A percentile compares a stretch with the other conserved stretches of the same genome.
These are phyloP conservation scores for Pilophorus perplexus DNA, from an alignment of 2,888 invertebrate species.

Conservation along the genomic window DNA sequence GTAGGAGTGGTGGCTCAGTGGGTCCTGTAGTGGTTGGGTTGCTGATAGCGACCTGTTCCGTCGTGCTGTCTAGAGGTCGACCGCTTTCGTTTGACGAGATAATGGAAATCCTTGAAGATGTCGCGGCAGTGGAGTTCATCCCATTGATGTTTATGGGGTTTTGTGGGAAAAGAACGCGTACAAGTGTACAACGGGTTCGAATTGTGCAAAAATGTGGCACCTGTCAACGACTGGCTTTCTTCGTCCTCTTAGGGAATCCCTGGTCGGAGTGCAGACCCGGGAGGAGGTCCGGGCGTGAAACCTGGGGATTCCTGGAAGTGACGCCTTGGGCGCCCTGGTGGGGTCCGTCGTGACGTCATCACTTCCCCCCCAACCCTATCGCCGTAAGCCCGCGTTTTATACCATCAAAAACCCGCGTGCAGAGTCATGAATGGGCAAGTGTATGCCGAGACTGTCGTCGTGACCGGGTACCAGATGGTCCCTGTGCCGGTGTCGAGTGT, in stretches of 20 bases:
- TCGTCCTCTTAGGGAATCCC: no score
- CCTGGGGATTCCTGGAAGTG: constrained; percentile 33
- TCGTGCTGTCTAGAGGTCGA: background rate
- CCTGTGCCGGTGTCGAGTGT: background rate
- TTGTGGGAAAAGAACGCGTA: no score
- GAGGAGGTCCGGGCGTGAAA: background rate
- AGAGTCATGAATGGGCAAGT: constrained; percentile 37
- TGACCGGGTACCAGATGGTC: constrained; percentile 14
- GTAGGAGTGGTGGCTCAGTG: background rate
- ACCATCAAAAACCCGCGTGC: background rate
- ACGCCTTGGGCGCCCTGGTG: constrained; percentile 9
- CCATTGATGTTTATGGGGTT: no score
- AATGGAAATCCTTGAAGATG: no score
- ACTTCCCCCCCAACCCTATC: background rate
- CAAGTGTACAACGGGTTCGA: no score
- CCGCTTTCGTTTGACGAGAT: no score
- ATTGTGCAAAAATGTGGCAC: no score
- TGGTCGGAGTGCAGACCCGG: background rate
- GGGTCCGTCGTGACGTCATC: constrained; percentile 32
- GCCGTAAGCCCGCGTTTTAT: background rate
- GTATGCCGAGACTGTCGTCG: constrained; percentile 22
- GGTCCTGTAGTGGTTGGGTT: no score
- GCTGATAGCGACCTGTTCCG: background rate
- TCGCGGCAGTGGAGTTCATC: no score
- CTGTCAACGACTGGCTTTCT: no score